Evolutionary conservation across 2,113 vertebrate species (phyloP).

Genomic region (Phylloscopus whistleri): DNA sequence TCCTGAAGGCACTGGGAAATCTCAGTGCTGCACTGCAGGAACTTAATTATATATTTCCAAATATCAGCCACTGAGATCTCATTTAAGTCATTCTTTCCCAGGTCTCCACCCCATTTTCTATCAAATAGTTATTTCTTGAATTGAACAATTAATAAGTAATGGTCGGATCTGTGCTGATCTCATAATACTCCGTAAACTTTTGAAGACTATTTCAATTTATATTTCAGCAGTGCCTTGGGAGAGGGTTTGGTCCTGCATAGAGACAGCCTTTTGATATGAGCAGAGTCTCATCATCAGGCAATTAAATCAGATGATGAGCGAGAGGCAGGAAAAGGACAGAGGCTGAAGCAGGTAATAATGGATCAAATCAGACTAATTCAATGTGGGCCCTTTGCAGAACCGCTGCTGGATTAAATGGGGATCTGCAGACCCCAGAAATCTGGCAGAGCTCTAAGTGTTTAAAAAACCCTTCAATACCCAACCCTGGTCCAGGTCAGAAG

Average conservation of each 20-base stretch:
- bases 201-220: conserved; percentile 13
- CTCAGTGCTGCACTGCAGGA: not conserved
- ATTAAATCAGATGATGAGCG: not conserved
- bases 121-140: conserved; percentile 6
- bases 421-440: not conserved
- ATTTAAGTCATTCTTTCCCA: not conserved
- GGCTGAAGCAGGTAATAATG: not conserved
- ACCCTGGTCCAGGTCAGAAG: not conserved
- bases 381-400: not conserved
- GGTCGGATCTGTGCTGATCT: not conserved
- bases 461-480: not conserved
- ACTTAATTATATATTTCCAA: conserved; percentile 14
- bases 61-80: not conserved
- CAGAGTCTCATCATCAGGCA: not conserved
- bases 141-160: conserved; percentile 61
- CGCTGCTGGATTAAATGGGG: not conserved
- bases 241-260: not conserved
- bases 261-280: not conserved
- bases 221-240: not conserved
- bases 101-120: conserved; percentile 21
- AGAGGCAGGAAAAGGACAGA: not conserved
- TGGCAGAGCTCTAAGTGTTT: not conserved
- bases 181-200: conserved; percentile 14
- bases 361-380: not conserved
- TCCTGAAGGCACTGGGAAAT: not conserved